Evolutionary conservation across 2,113 vertebrate species (phyloP).

Genomic region (Lamprologus ornatipinnis): DNA sequence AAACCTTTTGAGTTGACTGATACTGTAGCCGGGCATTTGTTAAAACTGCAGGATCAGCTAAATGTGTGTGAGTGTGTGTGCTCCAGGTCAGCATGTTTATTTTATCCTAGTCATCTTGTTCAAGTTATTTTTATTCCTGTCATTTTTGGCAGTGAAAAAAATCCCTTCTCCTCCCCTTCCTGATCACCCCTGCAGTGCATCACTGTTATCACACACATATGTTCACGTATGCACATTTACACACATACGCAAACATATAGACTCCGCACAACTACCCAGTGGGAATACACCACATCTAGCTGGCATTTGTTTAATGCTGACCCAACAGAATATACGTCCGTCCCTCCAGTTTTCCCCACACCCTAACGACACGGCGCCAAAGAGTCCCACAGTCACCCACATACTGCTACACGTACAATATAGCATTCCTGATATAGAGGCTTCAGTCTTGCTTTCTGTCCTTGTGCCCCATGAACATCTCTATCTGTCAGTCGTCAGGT

Average conservation of each 20-base stretch:
- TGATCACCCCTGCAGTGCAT: neutral
- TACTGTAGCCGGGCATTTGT: neutral
- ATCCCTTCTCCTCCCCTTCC: neutral
- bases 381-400: neutral
- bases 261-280: constrained; percentile 1
- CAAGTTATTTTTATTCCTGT: constrained; percentile 24
- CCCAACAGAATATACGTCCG: constrained; percentile 27
- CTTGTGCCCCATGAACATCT: neutral
- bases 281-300: constrained; percentile 48
- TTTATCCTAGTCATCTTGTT: neutral
- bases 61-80: neutral
- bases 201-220: neutral
- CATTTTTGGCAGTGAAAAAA: neutral
- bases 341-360: constrained; percentile 34
- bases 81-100: constrained; percentile 4
- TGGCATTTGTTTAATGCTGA: constrained; percentile 64
- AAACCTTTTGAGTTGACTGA: neutral
- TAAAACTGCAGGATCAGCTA: neutral
- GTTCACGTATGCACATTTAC: neutral
- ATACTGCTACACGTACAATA: neutral
- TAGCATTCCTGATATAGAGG: neutral
- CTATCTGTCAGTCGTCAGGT: neutral
- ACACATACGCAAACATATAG: neutral
- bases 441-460: neutral
- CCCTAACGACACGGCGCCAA: neutral